Evolutionary conservation across 1,140 invertebrate genomes (phyloP), one percentile per base, ranked within the genome.

Genomic region (Orchesella cincta): DNA sequence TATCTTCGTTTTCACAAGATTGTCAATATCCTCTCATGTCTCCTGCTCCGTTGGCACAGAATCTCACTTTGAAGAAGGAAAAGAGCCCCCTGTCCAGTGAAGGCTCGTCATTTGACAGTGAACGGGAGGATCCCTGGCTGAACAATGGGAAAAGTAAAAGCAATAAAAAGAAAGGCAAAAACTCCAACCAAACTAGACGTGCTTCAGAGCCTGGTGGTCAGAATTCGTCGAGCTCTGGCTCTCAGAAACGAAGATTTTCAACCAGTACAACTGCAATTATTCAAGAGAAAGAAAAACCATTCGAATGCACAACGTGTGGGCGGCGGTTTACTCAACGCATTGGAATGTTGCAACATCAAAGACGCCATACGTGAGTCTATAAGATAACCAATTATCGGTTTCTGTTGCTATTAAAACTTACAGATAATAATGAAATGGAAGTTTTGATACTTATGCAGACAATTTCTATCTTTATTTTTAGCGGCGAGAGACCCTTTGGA

Each of bases 291-390:
- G 62, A 67, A 29, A 67, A 67, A 23, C 62, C 62, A 29, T 67
- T 67, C 33, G 62, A 67, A 23, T 67, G 62, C 33, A 23, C 12
- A 12, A 67, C 62, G 2, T 67, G 62, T 33, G 62, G 62, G 33
- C 29, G 62, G 31, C 29, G 62, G 23, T 67, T 67, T 23, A 67
- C 62, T 5, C 62, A 67, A 31, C 62, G 62, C 29, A 67, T 67
- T 67, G 62, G 62, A 31, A 67, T 67, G 62, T 31, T 67, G 8
- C 62, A 67, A 33, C 62, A 67, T 67, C 62, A 67, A 33, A 26
- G 62, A 23, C 62, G 62, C 26, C 62, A 67, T 29, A 67, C 62
- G 62, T 67, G 33, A 67, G 26, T 67, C 20, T 46, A 12, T 46
- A 46, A 20, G 20, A 57, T 57, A 18, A 18, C 23, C 23, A 46